Evolutionary conservation across 1,140 invertebrate species (phyloP).

Genomic region (Babylonia areolata): DNA sequence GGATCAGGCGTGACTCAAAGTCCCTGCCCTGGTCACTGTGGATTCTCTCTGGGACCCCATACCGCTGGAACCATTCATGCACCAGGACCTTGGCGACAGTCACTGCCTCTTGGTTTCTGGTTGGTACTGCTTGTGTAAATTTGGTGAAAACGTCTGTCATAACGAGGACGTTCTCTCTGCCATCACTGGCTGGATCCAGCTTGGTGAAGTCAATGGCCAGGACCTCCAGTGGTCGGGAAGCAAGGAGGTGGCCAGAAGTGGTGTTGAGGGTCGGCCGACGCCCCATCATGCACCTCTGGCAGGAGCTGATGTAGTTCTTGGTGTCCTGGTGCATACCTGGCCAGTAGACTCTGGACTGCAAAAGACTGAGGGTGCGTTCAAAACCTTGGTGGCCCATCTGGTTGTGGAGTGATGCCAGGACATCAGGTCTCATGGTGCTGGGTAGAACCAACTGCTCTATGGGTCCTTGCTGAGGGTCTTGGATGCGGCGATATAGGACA

Average conservation of each 20-base stretch:
- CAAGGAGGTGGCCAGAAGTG: constrained; percentile 23
- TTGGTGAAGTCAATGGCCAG: constrained; percentile 7
- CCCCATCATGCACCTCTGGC: not conserved
- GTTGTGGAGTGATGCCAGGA: constrained; percentile 4
- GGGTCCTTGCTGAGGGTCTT: no score
- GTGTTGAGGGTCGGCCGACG: not conserved
- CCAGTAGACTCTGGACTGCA: no score
- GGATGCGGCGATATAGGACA: no score
- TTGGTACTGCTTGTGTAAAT: constrained; percentile 27
- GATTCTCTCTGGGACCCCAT: no score
- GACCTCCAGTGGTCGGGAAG: constrained; percentile 41
- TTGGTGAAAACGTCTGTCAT: constrained; percentile 52
- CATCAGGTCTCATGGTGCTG: no score
- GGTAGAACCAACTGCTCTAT: no score
- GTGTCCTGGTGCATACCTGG: not conserved
- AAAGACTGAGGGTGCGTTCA: no score
- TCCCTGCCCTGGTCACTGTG: no score
- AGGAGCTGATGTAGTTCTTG: not conserved
- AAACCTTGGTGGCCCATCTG: constrained; percentile 24
- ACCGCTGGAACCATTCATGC: constrained; percentile 43
- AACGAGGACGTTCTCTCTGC: constrained; percentile 51
- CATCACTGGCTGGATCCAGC: not conserved
- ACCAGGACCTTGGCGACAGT: constrained; percentile 40
- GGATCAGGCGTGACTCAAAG: no score
- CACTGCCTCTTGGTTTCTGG: constrained; percentile 36